A percentile compares a stretch with the other conserved stretches of the same genome.
Evolutionary conservation across 2,797 vertebrate species (phyloP).

Genomic region (Xyrichtys novacula): DNA sequence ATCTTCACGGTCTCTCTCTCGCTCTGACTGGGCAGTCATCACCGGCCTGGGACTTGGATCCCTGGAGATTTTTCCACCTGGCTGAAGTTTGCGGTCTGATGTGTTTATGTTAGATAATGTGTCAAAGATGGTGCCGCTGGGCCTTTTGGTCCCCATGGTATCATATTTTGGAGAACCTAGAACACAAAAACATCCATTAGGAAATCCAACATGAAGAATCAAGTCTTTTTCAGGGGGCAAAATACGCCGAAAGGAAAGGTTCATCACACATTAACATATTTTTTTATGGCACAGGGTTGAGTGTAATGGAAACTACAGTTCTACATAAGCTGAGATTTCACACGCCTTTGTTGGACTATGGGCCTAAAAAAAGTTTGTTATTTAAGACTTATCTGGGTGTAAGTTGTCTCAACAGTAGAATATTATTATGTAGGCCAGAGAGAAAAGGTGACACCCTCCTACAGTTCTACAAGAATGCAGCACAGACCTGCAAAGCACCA

Average conservation of each 20-base stretch:
- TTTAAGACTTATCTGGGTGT: not conserved
- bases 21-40: conserved; percentile 56
- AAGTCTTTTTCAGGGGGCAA: conserved; percentile 5
- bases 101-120: conserved; percentile 69
- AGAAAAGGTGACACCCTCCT: conserved; percentile 50
- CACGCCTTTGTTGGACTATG: not conserved
- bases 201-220: conserved; percentile 8
- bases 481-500: conserved; percentile 64
- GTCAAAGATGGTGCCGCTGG: conserved; percentile 71
- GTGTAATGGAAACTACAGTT: not conserved
- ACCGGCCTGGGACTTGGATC: conserved; percentile 75
- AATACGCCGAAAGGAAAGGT: not conserved
- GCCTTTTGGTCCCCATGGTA: conserved; percentile 81
- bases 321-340: no score
- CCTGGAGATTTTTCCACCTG: conserved; percentile 67
- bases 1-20: conserved; percentile 67
- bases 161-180: conserved; percentile 77
- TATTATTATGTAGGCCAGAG: conserved; percentile 8
- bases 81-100: conserved; percentile 70
- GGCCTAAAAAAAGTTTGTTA: not conserved
- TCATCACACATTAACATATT: not conserved
- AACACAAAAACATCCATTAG: conserved; percentile 50
- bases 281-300: not conserved
- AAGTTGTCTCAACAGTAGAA: conserved; percentile 3
- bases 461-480: conserved; percentile 62